Base-by-base conservation (phyloP, 2,888 invertebrate species). In the Incurvaria masculella region DNA sequence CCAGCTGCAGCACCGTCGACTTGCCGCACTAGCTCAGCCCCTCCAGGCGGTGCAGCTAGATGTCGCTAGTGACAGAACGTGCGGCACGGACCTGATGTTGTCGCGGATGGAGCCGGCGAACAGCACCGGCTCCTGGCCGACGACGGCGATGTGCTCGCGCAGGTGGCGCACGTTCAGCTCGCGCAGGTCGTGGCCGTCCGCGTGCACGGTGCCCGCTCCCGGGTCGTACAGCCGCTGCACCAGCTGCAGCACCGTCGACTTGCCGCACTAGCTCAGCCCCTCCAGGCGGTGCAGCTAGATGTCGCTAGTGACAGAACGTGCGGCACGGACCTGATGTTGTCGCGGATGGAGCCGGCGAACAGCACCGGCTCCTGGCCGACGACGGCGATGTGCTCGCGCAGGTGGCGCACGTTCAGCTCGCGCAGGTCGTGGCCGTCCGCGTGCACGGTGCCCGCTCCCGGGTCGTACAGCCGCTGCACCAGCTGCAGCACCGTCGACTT, bases 301-400 rank as follows among this genome's bases (percentile, higher is more conserved):
- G n/a, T n/a, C n/a, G n/a, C n/a, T n/a, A n/a, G n/a, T n/a, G n/a
- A n/a, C n/a, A n/a, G n/a, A n/a, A n/a, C n/a, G n/a, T n/a, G n/a
- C n/a, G n/a, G n/a, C n/a, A n/a, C n/a, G n/a, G n/a, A 78, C 79
- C 72, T 63, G 55, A 92, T 91, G 63, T 92, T 92, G 53, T 90
- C 88, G 38, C 75, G 81, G 52, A 95, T 91, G 21, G 85, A 85
- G 6, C 89, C 86, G 58, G 89, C 88, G 66, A 94, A 94, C 4
- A 94, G 79, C 11, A 90, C 87, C 0, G 93, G 94, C 57, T 94
- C 94, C 66, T 94, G 94, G 0, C 91, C 89, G 14, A 94, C 94
- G 4, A 94, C 84, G 1, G 91, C 93, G 52, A 94, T 88, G 61
- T 89, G 86, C 21, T 81, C 79, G 45, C 94, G 79, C 23, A 90